Conservation (phyloP, 1,140 invertebrate genomes). For the Anoplolepis gracilipes region DNA sequence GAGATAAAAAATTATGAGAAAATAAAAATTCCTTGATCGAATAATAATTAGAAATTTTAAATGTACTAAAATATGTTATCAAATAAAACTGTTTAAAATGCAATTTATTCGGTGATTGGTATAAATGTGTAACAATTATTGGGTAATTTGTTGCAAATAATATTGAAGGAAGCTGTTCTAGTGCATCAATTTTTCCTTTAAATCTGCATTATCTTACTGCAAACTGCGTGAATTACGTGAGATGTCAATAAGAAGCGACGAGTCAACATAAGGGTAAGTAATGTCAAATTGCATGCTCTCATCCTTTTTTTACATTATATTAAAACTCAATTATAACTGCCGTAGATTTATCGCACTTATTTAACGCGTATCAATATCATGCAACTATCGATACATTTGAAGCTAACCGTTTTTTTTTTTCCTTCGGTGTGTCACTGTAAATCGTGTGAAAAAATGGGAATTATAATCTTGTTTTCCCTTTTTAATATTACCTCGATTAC, state of each 20-base stretch:
- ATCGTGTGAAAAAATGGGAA: conserved; percentile 61
- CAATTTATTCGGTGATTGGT: neutral
- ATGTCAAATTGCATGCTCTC: neutral
- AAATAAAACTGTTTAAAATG: neutral
- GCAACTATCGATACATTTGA: conserved; percentile 70
- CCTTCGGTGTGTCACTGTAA: conserved; percentile 32
- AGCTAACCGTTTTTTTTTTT: conserved; percentile 38
- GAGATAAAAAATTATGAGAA: neutral
- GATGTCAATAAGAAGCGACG: conserved; percentile 12
- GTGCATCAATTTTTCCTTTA: neutral
- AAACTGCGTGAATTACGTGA: neutral
- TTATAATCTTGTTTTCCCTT: conserved; percentile 51
- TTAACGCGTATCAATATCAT: conserved; percentile 77
- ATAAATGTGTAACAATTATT: conserved; percentile 45
- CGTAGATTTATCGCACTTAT: conserved; percentile 82
- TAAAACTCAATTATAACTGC: conserved; percentile 78
- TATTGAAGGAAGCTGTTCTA: conserved; percentile 59
- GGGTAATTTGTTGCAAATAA: conserved; percentile 72
- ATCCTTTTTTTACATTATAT: conserved; percentile 78
- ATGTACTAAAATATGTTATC: too few relatives aligned
- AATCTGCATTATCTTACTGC: neutral
- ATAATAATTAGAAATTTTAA: neutral
- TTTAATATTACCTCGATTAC: neutral
- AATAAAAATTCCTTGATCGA: neutral
- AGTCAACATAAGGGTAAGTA: conserved; percentile 18